Conservation (phyloP, 1,140 invertebrate genomes). For the Bombus waltoni region DNA sequence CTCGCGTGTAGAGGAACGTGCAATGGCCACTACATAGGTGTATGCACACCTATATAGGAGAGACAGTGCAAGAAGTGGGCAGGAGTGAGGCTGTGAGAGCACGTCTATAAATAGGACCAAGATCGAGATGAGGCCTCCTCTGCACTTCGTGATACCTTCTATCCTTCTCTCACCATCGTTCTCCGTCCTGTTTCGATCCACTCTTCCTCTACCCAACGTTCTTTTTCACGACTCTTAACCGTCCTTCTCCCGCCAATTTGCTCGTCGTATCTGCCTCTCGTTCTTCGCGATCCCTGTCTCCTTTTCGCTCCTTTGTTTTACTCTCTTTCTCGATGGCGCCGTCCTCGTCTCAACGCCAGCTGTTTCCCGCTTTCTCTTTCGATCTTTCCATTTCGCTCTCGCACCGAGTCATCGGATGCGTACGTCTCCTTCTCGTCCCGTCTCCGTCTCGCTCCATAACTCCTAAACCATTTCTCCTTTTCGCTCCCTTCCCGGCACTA, state of each 20-base stretch:
- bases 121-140: constrained; percentile 79
- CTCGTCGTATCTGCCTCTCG: neutral
- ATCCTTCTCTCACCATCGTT: constrained; percentile 49
- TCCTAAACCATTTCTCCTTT: constrained; percentile 27
- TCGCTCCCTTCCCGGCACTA: neutral
- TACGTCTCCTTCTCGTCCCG: neutral
- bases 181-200: constrained; percentile 21
- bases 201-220: constrained; percentile 31
- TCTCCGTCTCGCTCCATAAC: neutral
- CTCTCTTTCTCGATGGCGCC: constrained; percentile 38
- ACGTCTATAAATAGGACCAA: constrained; percentile 82
- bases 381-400: constrained; percentile 24
- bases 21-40: constrained; percentile 59
- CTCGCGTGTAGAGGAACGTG: constrained; percentile 53
- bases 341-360: neutral
- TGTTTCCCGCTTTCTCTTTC: constrained; percentile 14
- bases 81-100: constrained; percentile 81
- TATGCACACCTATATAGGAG: constrained; percentile 67
- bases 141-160: constrained; percentile 74
- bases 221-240: constrained; percentile 9
- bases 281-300: neutral
- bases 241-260: constrained; percentile 9
- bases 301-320: constrained; percentile 25
- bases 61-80: constrained; percentile 77
- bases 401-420: neutral